Evolutionary conservation across 1,140 invertebrate genomes (phyloP).

Genomic region (Euwallacea fornicatus): DNA sequence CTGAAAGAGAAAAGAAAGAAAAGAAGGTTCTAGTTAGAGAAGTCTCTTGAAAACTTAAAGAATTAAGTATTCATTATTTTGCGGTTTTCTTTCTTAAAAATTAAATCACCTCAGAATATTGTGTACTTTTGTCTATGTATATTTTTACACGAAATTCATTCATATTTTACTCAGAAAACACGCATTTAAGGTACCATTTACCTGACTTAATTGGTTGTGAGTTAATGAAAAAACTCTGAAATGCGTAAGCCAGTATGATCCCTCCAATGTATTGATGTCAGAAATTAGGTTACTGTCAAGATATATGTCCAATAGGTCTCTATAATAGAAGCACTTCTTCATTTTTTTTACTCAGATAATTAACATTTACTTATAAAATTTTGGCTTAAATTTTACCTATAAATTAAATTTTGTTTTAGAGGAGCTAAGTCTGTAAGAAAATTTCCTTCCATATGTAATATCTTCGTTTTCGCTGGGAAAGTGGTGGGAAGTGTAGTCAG

Average conservation of each 20-base stretch:
- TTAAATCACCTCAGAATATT: too few relatives aligned
- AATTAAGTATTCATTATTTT: too few relatives aligned
- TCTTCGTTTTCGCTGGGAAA: slow-evolving; percentile 61
- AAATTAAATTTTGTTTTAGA: slow-evolving; percentile 66
- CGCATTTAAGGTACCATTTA: slow-evolving; percentile 44
- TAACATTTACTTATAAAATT: slow-evolving; percentile 3
- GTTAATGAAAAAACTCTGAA: slow-evolving; percentile 74
- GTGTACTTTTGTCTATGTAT: too few relatives aligned
- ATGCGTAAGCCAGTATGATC: slow-evolving; percentile 72
- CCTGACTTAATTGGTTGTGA: slow-evolving; percentile 71
- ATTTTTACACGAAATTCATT: too few relatives aligned
- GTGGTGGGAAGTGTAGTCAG: slow-evolving; percentile 58
- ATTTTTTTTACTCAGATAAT: neutral
- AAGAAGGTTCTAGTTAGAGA: too few relatives aligned
- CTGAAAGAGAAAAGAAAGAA: slow-evolving; percentile 50
- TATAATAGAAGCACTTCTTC: slow-evolving; percentile 5
- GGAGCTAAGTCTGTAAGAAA: slow-evolving; percentile 49
- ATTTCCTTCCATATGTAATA: slow-evolving; percentile 60
- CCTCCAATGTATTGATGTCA: slow-evolving; percentile 71
- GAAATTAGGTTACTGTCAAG: slow-evolving; percentile 74
- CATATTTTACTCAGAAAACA: too few relatives aligned
- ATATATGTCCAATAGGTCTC: slow-evolving; percentile 67
- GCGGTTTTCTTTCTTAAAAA: too few relatives aligned
- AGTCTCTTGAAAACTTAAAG: too few relatives aligned
- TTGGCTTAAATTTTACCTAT: slow-evolving; percentile 50